Conservation (phyloP, 2,113 vertebrate genomes). For the Proterorhinus semilunaris region DNA sequence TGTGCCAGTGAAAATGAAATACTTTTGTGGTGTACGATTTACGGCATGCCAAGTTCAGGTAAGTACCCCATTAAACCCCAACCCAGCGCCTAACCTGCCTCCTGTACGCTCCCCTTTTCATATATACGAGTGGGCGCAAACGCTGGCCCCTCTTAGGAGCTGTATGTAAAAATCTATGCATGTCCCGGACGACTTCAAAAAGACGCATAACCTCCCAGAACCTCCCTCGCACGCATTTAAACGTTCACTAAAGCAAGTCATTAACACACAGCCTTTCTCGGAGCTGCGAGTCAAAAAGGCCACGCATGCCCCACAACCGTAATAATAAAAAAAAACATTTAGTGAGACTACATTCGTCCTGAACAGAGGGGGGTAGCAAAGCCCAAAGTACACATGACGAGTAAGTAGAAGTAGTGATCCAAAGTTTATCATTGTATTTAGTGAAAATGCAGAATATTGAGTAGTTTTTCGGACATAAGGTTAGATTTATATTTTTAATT, state of each 20-base stretch:
- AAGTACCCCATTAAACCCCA: constrained; percentile 54
- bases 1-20: constrained; percentile 31
- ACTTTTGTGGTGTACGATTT: constrained; percentile 39
- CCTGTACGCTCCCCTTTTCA: constrained; percentile 5
- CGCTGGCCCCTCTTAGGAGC: constrained; percentile 50
- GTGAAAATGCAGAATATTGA: too few relatives aligned
- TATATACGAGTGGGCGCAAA: constrained; percentile 2
- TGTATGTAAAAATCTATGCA: constrained; percentile 32
- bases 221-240: constrained; percentile 25
- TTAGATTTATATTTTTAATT: too few relatives aligned
- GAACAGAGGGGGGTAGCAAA: not conserved
- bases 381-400: too few relatives aligned
- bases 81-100: constrained; percentile 40
- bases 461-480: too few relatives aligned
- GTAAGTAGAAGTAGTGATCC: too few relatives aligned
- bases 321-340: constrained; percentile 10
- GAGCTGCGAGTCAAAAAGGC: constrained; percentile 9
- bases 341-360: not conserved
- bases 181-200: constrained; percentile 67
- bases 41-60: constrained; percentile 43
- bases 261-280: constrained; percentile 14
- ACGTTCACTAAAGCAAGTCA: constrained; percentile 22
- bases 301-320: not conserved
- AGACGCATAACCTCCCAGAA: constrained; percentile 48
- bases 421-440: too few relatives aligned